Percentiles rank a stretch among this genome's conserved stretches.
These are phyloP conservation scores for Atopsyche davidsoni DNA, from an alignment of 1,140 invertebrate species.

Conservation along the genomic window DNA sequence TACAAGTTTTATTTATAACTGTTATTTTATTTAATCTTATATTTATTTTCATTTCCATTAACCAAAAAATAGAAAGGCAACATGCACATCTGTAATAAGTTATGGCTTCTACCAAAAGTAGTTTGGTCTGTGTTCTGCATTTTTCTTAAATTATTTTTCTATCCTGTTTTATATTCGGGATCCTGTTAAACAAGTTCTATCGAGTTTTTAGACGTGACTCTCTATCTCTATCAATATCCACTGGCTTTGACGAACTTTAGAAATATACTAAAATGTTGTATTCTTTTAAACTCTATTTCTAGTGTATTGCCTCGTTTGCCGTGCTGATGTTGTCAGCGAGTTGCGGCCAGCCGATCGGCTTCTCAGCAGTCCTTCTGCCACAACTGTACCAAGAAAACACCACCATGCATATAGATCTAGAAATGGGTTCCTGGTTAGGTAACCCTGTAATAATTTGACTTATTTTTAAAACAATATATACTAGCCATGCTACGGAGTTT, in stretches of 20 bases:
- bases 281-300: slow-evolving; percentile 30
- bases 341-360: slow-evolving; percentile 66
- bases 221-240: too few species aligned
- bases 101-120: too few species aligned
- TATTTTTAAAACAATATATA: slow-evolving; percentile 6
- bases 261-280: background rate
- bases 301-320: slow-evolving; percentile 62
- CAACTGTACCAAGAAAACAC: slow-evolving; percentile 49
- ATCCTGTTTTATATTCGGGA: too few species aligned
- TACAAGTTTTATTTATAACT: background rate
- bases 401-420: slow-evolving; percentile 49
- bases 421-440: slow-evolving; percentile 65
- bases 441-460: too few species aligned
- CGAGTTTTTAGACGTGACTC: too few species aligned
- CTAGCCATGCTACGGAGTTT: background rate
- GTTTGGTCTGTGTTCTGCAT: too few species aligned
- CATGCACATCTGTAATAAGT: too few species aligned
- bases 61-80: too few species aligned
- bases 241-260: too few species aligned
- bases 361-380: slow-evolving; percentile 59
- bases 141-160: too few species aligned
- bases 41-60: too few species aligned
- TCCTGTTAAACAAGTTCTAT: too few species aligned
- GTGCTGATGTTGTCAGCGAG: slow-evolving; percentile 58
- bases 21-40: background rate